Evolutionary conservation across 2,797 vertebrate species (phyloP), one percentile per base, ranked within the genome.

Genomic region (Myiotriccus ornatus): DNA sequence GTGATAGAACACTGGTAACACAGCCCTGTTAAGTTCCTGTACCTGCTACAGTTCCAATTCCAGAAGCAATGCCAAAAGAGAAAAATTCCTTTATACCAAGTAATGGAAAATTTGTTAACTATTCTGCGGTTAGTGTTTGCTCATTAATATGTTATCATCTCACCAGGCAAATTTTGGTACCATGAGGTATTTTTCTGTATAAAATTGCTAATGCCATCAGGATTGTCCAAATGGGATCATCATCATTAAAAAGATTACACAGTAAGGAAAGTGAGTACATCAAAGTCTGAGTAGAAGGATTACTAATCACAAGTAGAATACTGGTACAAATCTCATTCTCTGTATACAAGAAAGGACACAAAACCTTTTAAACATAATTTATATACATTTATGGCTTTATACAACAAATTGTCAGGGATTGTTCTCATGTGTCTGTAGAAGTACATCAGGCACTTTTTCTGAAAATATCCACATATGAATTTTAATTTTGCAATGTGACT

Each of bases 381-480:
- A 98, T 98, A 97, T 98, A 99, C 98, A 98, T 98, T 98, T 98
- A 98, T 98, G 98, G 98, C 98, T 99, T 98, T 98, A 98, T 98
- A 98, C 98, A 99, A 96, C 96, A 97, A 96, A 97, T 96, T 98
- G 97, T 97, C 97, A 98, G 98, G 94, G 97, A 98, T 98, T 98
- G 97, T 98, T 98, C 98, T 98, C 27, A 4, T 98, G 97, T 98
- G 97, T 98, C 97, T 98, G 94, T 87, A 98, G 84, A 95, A 97
- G 97, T 98, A 98, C 97, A 98, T 98, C 97, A 98, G 98, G 98
- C 98, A 98, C 98, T 98, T 98, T 97, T 95, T 98, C 98, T 97
- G 96, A 97, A 98, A 97, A 97, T 95, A 98, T 95, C 83, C 86
- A 96, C 96, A 47, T 96, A 96, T 92, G 95, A 97, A 96, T 94